Conservation (phyloP, 2,113 vertebrate species). For the Peromyscus maniculatus region DNA sequence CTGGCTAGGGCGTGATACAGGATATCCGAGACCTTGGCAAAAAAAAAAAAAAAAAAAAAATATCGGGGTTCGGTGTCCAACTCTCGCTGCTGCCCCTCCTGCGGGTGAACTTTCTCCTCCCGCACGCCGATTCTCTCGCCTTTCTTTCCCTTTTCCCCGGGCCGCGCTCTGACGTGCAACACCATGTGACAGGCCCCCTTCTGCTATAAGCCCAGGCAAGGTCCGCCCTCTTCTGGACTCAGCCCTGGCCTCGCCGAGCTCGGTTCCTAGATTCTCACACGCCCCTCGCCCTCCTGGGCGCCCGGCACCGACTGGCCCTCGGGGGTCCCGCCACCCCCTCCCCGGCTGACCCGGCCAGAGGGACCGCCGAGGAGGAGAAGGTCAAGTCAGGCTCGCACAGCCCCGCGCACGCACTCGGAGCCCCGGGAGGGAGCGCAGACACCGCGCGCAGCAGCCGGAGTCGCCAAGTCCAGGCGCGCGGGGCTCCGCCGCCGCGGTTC, state of each 20-base stretch:
- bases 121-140: constrained; percentile 47
- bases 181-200: constrained; percentile 91
- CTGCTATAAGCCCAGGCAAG: constrained; percentile 89
- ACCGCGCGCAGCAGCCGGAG: too few species aligned
- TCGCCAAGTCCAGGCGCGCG: background rate
- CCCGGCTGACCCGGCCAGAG: constrained; percentile 52
- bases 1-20: background rate
- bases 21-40: background rate
- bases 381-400: background rate
- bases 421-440: background rate
- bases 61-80: background rate
- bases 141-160: constrained; percentile 36
- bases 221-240: constrained; percentile 92
- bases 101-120: constrained; percentile 50
- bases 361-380: background rate
- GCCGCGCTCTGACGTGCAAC: constrained; percentile 89
- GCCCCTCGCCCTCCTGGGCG: background rate
- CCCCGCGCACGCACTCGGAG: background rate
- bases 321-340: constrained; percentile 55
- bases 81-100: constrained; percentile 49
- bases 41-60: background rate
- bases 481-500: background rate
- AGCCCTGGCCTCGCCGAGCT: constrained; percentile 86
- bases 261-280: constrained; percentile 61
- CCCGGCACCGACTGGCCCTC: background rate